Conservation (phyloP, 2,113 vertebrate genomes). For the Aleadryas rufinucha region DNA sequence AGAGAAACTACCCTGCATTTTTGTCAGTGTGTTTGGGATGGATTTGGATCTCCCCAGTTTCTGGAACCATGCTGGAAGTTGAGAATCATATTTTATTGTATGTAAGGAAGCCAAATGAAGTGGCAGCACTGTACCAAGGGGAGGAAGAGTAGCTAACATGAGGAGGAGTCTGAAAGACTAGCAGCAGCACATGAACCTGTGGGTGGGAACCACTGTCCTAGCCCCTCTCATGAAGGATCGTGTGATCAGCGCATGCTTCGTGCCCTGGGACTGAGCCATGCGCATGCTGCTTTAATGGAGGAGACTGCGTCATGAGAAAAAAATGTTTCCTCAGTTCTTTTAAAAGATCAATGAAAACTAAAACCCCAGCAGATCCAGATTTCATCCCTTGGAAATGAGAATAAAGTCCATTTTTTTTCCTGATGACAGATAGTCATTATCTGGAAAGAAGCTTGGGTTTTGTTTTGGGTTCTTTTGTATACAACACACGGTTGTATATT, state of each 20-base stretch:
- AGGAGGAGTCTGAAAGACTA: not conserved
- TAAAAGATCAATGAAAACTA: not conserved
- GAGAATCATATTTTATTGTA: not conserved
- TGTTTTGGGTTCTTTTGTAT: not conserved
- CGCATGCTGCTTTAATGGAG: conserved; percentile 9
- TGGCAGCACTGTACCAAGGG: not conserved
- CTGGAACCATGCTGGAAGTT: not conserved
- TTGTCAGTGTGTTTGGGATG: not conserved
- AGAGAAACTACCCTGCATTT: not conserved
- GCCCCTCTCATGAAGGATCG: not conserved
- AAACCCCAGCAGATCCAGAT: conserved; percentile 45
- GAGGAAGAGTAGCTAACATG: not conserved
- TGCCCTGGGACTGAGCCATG: not conserved
- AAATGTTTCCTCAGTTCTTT: not conserved
- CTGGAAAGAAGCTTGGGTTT: conserved; percentile 42
- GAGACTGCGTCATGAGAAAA: not conserved
- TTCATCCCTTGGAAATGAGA: not conserved
- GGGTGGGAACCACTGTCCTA: conserved; percentile 65
- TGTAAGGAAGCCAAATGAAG: not conserved
- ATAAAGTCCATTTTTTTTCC: not conserved
- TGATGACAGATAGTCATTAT: not conserved
- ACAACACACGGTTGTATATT: not conserved
- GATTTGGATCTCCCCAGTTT: not conserved
- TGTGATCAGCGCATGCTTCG: conserved; percentile 28
- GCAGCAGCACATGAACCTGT: not conserved